A percentile compares a stretch with the other conserved stretches of the same genome.
These are phyloP conservation scores for Drosophila malerkotliana DNA, from an alignment of 1,140 invertebrate species.

Conservation along the genomic window DNA sequence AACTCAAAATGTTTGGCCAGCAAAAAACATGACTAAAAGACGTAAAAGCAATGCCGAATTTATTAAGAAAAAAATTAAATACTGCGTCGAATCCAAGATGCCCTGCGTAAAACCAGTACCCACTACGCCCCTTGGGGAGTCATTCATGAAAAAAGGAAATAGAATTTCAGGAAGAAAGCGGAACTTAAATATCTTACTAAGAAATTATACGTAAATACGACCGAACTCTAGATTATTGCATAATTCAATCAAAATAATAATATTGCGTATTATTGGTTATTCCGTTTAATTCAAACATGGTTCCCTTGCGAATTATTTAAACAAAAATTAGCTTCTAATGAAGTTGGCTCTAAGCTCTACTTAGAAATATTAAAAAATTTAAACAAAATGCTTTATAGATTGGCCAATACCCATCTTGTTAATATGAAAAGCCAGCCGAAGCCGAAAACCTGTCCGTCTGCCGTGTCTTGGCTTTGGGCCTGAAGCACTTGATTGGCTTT, in stretches of 20 bases:
- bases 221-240: too few species aligned
- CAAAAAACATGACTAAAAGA: conserved; percentile 15
- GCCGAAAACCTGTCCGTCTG: conserved; percentile 63
- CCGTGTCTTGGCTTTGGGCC: conserved; percentile 36
- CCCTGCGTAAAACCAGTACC: background rate
- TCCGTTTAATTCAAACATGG: too few species aligned
- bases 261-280: too few species aligned
- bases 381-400: background rate
- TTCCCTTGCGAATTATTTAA: too few species aligned
- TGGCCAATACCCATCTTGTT: conserved; percentile 26
- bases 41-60: background rate
- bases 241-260: too few species aligned
- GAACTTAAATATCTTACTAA: background rate
- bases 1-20: conserved; percentile 51
- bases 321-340: too few species aligned
- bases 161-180: background rate
- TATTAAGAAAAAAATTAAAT: conserved; percentile 4
- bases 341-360: too few species aligned
- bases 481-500: conserved; percentile 67
- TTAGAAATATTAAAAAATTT: too few species aligned
- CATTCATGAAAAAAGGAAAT: background rate
- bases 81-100: conserved; percentile 24
- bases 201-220: background rate
- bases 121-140: conserved; percentile 5
- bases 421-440: conserved; percentile 28